Evolutionary conservation across 2,888 invertebrate species (phyloP).

Genomic region (Eurytoma californica): DNA sequence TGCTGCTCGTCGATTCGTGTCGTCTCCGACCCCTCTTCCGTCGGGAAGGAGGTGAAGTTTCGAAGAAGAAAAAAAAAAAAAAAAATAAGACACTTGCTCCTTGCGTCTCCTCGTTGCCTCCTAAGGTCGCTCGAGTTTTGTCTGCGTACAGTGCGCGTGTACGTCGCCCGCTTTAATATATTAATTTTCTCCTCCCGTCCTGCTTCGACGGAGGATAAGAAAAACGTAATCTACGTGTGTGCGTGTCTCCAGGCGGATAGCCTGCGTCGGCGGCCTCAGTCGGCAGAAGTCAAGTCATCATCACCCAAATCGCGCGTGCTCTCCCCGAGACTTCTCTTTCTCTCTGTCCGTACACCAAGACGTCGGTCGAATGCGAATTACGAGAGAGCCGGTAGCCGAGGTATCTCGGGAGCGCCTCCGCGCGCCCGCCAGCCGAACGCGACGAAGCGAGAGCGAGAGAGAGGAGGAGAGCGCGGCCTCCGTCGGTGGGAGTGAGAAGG

Average conservation of each 20-base stretch:
- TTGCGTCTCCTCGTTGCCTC: conserved; percentile 6
- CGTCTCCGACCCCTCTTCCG: background rate
- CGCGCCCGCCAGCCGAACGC: background rate
- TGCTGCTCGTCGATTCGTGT: conserved; percentile 36
- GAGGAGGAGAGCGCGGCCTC: conserved; percentile 57
- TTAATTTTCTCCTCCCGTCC: background rate
- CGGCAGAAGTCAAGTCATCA: conserved; percentile 82
- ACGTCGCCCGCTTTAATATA: too few relatives aligned
- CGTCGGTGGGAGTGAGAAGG: conserved; percentile 1
- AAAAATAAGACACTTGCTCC: conserved; percentile 6
- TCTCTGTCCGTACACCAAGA: conserved; percentile 80
- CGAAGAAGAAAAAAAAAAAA: conserved; percentile 3
- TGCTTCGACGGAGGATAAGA: background rate
- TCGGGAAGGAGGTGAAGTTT: conserved; percentile 21
- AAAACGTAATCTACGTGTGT: background rate
- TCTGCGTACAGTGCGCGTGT: background rate
- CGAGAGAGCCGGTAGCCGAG: conserved; percentile 80
- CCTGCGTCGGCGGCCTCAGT: conserved; percentile 77
- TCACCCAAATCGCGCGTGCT: conserved; percentile 75
- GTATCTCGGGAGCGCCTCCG: conserved; percentile 24
- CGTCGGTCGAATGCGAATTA: conserved; percentile 96
- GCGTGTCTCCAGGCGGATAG: conserved; percentile 33
- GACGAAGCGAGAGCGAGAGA: conserved; percentile 17
- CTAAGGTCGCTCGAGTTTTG: background rate
- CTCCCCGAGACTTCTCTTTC: conserved; percentile 72